Conservation (phyloP, 1,140 invertebrate species). For the Drosophila albomicans region DNA sequence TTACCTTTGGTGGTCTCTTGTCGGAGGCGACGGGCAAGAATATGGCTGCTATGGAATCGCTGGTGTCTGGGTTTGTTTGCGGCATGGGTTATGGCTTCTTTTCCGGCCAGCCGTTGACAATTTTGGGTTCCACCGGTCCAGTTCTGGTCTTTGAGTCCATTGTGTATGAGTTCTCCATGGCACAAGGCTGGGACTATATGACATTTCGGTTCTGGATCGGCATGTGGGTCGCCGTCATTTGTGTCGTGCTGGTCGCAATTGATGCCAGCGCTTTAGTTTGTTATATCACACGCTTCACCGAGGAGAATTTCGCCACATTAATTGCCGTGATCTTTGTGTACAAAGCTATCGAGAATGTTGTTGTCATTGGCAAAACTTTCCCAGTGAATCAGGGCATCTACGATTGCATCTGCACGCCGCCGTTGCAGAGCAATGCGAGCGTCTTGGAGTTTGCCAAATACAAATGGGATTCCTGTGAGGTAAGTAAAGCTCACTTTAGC, state of each 20-base stretch:
- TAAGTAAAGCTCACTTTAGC: slow-evolving; percentile 78
- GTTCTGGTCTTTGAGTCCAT: slow-evolving; percentile 99
- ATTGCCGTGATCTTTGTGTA: slow-evolving; percentile 99
- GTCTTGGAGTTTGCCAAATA: slow-evolving; percentile 87
- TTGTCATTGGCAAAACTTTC: slow-evolving; percentile 92
- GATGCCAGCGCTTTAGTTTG: slow-evolving; percentile 99
- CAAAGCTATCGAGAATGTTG: slow-evolving; percentile 95
- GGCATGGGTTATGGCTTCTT: slow-evolving; percentile 98
- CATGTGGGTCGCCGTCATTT: slow-evolving; percentile 95
- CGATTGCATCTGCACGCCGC: slow-evolving; percentile 89
- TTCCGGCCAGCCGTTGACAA: slow-evolving; percentile 98
- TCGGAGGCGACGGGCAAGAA: slow-evolving; percentile 97
- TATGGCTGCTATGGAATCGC: slow-evolving; percentile 99
- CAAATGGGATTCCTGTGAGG: slow-evolving; percentile 88
- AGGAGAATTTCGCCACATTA: slow-evolving; percentile 99
- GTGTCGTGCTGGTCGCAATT: slow-evolving; percentile 95
- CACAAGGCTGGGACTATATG: slow-evolving; percentile 95
- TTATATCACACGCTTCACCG: slow-evolving; percentile 99
- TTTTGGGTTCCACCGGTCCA: slow-evolving; percentile 98
- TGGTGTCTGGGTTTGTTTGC: slow-evolving; percentile 97
- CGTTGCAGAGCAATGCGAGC: slow-evolving; percentile 79
- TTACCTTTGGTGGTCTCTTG: slow-evolving; percentile 90
- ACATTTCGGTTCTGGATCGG: slow-evolving; percentile 98
- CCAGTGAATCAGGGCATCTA: slow-evolving; percentile 88
- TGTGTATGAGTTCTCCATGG: slow-evolving; percentile 97